A percentile compares a stretch with the other conserved stretches of the same genome.
Evolutionary conservation across 2,888 invertebrate species (phyloP).

Genomic region (Mermis nigrescens): DNA sequence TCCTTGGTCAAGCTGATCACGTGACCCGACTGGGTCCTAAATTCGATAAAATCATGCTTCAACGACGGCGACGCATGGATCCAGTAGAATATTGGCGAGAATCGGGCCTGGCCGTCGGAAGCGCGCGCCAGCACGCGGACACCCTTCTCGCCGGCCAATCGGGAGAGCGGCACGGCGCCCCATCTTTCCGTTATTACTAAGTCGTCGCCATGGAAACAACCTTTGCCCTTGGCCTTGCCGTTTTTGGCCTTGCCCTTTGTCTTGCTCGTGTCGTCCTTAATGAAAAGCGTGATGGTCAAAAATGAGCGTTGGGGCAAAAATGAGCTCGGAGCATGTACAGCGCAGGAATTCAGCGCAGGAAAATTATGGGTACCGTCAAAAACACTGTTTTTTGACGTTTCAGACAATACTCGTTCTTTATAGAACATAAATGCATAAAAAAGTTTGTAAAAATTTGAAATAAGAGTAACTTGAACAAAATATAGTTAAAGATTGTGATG

Average conservation of each 20-base stretch:
- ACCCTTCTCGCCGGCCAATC: not conserved
- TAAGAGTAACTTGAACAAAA: too few relatives aligned
- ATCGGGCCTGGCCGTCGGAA: not conserved
- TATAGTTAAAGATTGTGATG: too few relatives aligned
- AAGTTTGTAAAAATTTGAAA: too few relatives aligned
- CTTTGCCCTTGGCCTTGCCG: not conserved
- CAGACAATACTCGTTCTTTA: too few relatives aligned
- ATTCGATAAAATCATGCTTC: not conserved
- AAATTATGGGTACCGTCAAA: too few relatives aligned
- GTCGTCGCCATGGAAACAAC: constrained; percentile 4
- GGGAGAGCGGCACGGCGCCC: not conserved
- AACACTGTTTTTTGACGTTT: too few relatives aligned
- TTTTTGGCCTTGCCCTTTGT: not conserved
- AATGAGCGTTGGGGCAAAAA: too few relatives aligned
- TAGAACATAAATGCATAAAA: too few relatives aligned
- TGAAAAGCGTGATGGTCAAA: too few relatives aligned
- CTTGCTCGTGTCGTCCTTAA: too few relatives aligned
- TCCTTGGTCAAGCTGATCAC: not conserved
- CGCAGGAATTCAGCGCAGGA: too few relatives aligned
- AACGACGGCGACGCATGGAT: not conserved
- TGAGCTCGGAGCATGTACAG: too few relatives aligned
- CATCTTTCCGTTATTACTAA: not conserved
- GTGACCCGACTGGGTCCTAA: not conserved
- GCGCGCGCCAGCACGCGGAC: not conserved
- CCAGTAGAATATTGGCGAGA: not conserved